phyloP scores from a whole-genome alignment of 2,888 invertebrate genomes.

The Nemoura dubitans region DNA sequence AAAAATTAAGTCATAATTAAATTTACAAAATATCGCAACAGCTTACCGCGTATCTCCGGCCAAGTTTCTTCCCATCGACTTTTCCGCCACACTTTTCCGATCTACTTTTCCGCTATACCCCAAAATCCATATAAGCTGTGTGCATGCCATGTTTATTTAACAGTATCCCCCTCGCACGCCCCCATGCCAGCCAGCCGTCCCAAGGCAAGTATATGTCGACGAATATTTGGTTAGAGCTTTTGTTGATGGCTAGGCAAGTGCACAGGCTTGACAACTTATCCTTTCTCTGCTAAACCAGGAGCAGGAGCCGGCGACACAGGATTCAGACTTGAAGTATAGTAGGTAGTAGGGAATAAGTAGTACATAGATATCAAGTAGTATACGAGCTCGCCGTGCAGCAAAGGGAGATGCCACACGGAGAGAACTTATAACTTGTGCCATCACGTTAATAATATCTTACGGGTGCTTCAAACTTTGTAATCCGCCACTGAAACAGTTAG shows the following conservation, averaged over 20 bases:
- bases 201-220: background rate
- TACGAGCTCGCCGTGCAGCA: background rate
- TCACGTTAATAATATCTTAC: constrained; percentile 28
- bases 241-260: constrained; percentile 3
- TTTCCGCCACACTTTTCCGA: background rate
- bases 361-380: background rate
- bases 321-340: background rate
- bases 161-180: background rate
- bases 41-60: too few relatives aligned
- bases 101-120: background rate
- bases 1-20: background rate
- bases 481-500: background rate
- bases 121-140: background rate
- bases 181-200: background rate
- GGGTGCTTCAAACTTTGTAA: constrained; percentile 28
- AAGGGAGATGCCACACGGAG: background rate
- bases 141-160: constrained; percentile 23
- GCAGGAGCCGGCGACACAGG: background rate
- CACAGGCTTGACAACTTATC: background rate
- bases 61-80: too few relatives aligned
- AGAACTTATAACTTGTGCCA: constrained; percentile 7
- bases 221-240: constrained; percentile 29
- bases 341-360: background rate
- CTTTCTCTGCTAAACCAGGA: constrained; percentile 7
- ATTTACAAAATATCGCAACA: background rate